phyloP scores from a whole-genome alignment of 1,140 invertebrate genomes.

The Meloidogyne hapla region DNA sequence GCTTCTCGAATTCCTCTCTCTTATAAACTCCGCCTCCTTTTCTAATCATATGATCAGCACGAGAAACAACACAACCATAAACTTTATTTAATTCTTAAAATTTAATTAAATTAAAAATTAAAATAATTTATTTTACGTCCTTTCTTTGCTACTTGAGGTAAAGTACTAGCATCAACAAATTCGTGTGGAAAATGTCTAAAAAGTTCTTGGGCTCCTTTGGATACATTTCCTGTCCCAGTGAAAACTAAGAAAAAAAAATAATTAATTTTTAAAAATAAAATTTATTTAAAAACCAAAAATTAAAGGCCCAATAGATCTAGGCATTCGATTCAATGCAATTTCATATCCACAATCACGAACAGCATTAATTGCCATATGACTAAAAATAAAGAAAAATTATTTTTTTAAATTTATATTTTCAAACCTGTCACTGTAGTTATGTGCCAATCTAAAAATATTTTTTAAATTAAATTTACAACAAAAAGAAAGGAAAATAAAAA shows the following conservation, averaged over 20 bases:
- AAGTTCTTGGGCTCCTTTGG: constrained; percentile 88
- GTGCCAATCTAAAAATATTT: constrained; percentile 73
- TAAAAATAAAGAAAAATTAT: background rate
- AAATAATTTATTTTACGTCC: constrained; percentile 74
- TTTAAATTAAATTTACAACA: too few relatives aligned
- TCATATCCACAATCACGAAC: constrained; percentile 96
- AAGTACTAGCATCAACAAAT: constrained; percentile 88
- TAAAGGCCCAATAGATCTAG: constrained; percentile 91
- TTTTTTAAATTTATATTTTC: background rate
- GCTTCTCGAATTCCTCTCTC: constrained; percentile 82
- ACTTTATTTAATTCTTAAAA: constrained; percentile 81
- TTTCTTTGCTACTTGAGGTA: constrained; percentile 83
- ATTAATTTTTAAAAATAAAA: background rate
- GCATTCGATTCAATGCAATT: constrained; percentile 93
- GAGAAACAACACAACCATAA: constrained; percentile 85
- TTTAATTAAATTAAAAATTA: background rate
- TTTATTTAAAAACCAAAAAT: constrained; percentile 73
- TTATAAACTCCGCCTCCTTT: constrained; percentile 81
- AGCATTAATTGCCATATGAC: constrained; percentile 92
- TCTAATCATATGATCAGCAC: constrained; percentile 85
- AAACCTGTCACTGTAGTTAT: constrained; percentile 86
- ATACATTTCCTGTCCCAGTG: constrained; percentile 81
- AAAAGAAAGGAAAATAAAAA: too few relatives aligned
- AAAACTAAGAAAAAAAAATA: constrained; percentile 71
- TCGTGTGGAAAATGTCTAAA: constrained; percentile 95